Base-by-base conservation (phyloP, 2,888 invertebrate genomes). In the Heliconius cydno region DNA sequence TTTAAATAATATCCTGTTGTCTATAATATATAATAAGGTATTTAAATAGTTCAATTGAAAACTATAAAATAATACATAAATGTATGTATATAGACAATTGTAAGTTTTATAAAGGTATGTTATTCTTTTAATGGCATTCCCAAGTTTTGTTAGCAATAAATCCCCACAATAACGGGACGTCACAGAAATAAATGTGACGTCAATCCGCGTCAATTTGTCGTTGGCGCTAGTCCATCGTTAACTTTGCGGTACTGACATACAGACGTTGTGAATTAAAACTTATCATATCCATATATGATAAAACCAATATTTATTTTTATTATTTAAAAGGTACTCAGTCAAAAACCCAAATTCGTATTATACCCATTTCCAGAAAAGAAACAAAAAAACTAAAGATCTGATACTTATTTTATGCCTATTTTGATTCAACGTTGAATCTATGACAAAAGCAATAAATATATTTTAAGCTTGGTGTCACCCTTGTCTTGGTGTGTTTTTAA, bases 171-270 rank as follows among this genome's bases (percentile, higher is more conserved):
- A 92, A 92, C 90, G 90, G 88, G 85, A 90, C 86, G 92, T 92
- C 92, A 89, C 85, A 84, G 86, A 87, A 92, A 94, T 92, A 92
- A 92, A 94, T 94, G 93, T 91, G 89, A 91, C 93, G 92, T 94
- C 93, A 92, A 93, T 94, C 92, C 88, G 86, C 87, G 86, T 86
- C 91, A 92, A 93, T 93, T 92, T 92, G 92, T 91, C 87, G 91
- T 88, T 83, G 86, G 84, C 86, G 86, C 85, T 88, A 86, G 85
- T 85, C 86, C 85, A 87, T 90, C 89, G 90, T 90, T 90, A 91
- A 89, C 87, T 87, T 86, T 86, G 81, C 80, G 82, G 80, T 63
- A 77, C 81, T 74, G 86, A 92, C 90, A 88, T 84, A 92, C 88
- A 46, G 88, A 2, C 65, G 1, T 7, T 15, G n/a, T 79, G 67